phyloP scores from a whole-genome alignment of 2,888 invertebrate species.

The Eupithecia tripunctaria region DNA sequence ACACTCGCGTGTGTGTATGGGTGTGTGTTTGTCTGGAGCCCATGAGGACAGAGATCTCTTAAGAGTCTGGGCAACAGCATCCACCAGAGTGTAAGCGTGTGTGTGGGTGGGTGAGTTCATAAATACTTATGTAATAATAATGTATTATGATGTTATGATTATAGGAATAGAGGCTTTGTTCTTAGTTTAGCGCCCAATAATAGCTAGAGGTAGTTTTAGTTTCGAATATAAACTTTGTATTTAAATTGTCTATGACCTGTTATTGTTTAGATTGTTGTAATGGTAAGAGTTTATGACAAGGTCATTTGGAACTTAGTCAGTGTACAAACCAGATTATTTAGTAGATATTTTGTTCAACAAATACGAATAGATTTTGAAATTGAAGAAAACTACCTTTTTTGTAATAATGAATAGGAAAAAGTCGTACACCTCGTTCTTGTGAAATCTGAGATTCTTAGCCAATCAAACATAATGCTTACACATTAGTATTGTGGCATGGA shows the following conservation, averaged over 20 bases:
- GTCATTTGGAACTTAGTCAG: not conserved
- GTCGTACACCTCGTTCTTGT: not conserved
- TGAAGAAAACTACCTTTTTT: no score
- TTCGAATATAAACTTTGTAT: not conserved
- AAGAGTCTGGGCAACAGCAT: no score
- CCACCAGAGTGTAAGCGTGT: no score
- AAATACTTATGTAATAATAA: no score
- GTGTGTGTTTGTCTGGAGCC: no score
- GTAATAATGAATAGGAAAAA: not conserved
- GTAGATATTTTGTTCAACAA: no score
- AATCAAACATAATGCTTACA: slow-evolving; percentile 2
- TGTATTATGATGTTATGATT: no score
- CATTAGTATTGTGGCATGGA: slow-evolving; percentile 25
- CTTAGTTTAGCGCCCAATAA: not conserved
- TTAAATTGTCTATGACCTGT: not conserved
- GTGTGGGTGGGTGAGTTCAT: no score
- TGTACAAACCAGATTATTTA: not conserved
- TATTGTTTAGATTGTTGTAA: not conserved
- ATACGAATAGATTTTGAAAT: no score
- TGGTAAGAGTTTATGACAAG: not conserved
- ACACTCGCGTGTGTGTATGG: no score
- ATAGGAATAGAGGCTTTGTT: not conserved
- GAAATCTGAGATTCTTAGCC: not conserved
- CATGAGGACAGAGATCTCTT: no score
- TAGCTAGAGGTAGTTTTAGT: not conserved